Conservation (phyloP, 2,113 vertebrate genomes). For the Stigmatopora nigra region DNA sequence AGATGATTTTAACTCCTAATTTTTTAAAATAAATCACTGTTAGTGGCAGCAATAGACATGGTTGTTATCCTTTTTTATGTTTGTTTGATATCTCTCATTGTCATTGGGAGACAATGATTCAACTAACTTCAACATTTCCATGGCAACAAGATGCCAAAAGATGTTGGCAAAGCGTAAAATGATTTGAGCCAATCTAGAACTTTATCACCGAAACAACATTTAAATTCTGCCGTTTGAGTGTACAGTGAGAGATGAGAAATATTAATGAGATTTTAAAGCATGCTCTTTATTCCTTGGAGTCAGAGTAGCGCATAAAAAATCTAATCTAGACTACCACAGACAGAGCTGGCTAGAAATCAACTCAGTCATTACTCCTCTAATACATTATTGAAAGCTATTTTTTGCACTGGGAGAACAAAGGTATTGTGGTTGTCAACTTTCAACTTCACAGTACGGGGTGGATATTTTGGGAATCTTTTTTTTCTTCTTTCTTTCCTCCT, state of each 20-base stretch:
- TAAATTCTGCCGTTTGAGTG: not conserved
- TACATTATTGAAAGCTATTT: conserved; percentile 67
- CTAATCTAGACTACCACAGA: conserved; percentile 29
- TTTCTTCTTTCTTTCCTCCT: conserved; percentile 5
- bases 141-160: too few relatives aligned
- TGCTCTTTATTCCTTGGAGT: conserved; percentile 20
- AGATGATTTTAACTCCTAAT: not conserved
- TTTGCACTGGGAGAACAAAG: conserved; percentile 59
- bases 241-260: conserved; percentile 6
- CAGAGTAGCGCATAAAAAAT: conserved; percentile 18
- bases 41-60: too few relatives aligned
- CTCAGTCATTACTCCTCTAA: conserved; percentile 50
- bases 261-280: not conserved
- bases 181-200: not conserved
- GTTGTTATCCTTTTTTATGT: too few relatives aligned
- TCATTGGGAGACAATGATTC: too few relatives aligned
- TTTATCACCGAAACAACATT: not conserved
- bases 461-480: conserved; percentile 51
- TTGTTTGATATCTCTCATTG: too few relatives aligned
- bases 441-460: conserved; percentile 46
- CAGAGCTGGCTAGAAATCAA: conserved; percentile 42
- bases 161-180: too few relatives aligned
- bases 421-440: conserved; percentile 56
- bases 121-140: too few relatives aligned
- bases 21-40: not conserved